Percentiles rank a stretch among this genome's conserved stretches.
Conservation (phyloP, 2,888 invertebrate genomes). For the Tenthredo mesomela region DNA sequence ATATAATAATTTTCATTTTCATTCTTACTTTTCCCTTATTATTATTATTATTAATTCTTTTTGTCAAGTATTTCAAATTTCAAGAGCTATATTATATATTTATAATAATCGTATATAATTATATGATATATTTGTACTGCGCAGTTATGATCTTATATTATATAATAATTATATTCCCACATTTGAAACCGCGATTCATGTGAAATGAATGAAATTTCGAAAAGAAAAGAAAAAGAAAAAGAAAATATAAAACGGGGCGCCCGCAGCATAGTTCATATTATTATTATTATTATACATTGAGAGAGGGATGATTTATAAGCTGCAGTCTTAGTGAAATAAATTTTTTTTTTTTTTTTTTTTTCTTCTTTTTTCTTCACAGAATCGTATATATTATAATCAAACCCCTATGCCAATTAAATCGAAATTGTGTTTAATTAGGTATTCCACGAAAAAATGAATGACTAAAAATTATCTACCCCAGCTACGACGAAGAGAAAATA, state of each 20-base stretch:
- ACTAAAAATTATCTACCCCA: neutral
- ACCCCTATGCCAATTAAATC: conserved; percentile 5
- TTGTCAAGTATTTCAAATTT: neutral
- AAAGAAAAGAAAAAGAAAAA: neutral
- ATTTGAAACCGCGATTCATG: neutral
- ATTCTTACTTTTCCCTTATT: too few species aligned
- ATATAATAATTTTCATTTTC: too few species aligned
- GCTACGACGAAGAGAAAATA: too few species aligned
- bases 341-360: too few species aligned
- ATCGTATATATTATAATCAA: neutral
- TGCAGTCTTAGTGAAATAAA: neutral
- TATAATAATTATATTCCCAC: too few species aligned
- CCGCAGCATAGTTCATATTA: neutral
- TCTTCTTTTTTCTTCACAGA: neutral
- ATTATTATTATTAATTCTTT: too few species aligned
- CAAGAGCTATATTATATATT: too few species aligned
- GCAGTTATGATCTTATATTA: too few species aligned
- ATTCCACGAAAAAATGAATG: neutral
- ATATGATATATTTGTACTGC: too few species aligned
- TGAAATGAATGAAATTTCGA: neutral
- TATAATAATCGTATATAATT: too few species aligned
- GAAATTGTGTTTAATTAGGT: neutral
- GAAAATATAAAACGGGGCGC: neutral
- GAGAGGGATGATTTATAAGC: neutral
- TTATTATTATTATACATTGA: too few species aligned